These are phyloP conservation scores for Cyprinodon diabolis DNA, from an alignment of 2,797 vertebrate species.

Conservation along the genomic window DNA sequence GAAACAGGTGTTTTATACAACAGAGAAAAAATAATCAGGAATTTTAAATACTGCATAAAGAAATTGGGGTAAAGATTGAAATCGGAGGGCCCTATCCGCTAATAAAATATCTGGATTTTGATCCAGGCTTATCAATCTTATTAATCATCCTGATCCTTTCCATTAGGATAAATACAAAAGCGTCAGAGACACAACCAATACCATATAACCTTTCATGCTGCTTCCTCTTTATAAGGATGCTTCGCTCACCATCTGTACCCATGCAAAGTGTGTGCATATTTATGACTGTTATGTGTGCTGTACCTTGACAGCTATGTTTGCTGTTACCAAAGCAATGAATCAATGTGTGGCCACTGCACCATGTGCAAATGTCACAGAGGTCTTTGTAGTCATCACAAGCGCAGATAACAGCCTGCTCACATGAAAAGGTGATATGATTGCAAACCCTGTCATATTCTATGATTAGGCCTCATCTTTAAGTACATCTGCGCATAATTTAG, in stretches of 20 bases:
- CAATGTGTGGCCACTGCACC: conserved; percentile 56
- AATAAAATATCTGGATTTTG: conserved; percentile 12
- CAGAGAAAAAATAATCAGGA: background rate
- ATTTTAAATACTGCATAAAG: background rate
- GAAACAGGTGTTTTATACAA: background rate
- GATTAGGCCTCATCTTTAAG: background rate
- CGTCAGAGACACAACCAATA: conserved; percentile 46
- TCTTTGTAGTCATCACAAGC: background rate
- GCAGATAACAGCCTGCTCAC: background rate
- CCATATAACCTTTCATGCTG: conserved; percentile 52
- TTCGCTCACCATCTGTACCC: conserved; percentile 28
- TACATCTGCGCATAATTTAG: background rate
- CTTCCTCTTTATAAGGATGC: conserved; percentile 64
- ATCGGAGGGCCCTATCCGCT: conserved; percentile 6
- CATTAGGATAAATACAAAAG: conserved; percentile 58
- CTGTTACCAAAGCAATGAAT: conserved; percentile 43
- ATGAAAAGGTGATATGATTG: background rate
- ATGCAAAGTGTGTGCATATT: background rate
- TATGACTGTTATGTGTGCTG: conserved; percentile 24
- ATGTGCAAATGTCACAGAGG: conserved; percentile 35
- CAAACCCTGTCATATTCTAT: background rate
- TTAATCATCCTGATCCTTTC: conserved; percentile 18
- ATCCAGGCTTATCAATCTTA: background rate
- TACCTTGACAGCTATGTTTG: conserved; percentile 55
- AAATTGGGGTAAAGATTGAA: conserved; percentile 22